A percentile compares a stretch with the other conserved stretches of the same genome.
Evolutionary conservation across 2,113 vertebrate genomes (phyloP).

Genomic region (Daphoenositta chrysoptera): DNA sequence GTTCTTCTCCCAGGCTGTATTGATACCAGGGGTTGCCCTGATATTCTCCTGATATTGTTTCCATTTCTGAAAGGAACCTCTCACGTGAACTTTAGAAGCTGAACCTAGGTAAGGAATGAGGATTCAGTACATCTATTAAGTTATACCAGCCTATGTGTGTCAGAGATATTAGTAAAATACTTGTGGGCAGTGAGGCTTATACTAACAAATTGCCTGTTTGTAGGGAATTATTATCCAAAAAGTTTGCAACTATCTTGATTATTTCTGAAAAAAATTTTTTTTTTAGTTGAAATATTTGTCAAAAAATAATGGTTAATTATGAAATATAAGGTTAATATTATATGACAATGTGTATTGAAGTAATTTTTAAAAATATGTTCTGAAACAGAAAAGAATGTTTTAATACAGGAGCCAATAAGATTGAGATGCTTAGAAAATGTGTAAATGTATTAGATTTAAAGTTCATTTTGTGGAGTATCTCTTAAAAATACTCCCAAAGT

Average conservation of each 20-base stretch:
- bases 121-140: not conserved
- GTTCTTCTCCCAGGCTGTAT: rapidly evolving
- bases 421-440: not conserved
- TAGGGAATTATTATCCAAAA: not conserved
- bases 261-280: not conserved
- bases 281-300: not conserved
- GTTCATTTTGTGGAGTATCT: not conserved
- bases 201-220: not conserved
- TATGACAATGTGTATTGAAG: not conserved
- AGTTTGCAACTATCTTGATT: not conserved
- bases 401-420: not conserved
- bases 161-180: not conserved
- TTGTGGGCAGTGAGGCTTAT: not conserved
- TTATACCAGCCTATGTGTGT: not conserved
- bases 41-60: not conserved
- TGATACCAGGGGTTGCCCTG: rapidly evolving
- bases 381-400: not conserved
- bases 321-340: not conserved
- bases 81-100: not conserved
- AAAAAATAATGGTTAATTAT: not conserved
- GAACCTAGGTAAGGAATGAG: not conserved
- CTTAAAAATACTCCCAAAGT: not conserved
- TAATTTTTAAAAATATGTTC: not conserved
- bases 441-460: not conserved
- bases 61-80: not conserved